Conservation (phyloP, 2,797 vertebrate genomes). For the Tamandua tetradactyla region DNA sequence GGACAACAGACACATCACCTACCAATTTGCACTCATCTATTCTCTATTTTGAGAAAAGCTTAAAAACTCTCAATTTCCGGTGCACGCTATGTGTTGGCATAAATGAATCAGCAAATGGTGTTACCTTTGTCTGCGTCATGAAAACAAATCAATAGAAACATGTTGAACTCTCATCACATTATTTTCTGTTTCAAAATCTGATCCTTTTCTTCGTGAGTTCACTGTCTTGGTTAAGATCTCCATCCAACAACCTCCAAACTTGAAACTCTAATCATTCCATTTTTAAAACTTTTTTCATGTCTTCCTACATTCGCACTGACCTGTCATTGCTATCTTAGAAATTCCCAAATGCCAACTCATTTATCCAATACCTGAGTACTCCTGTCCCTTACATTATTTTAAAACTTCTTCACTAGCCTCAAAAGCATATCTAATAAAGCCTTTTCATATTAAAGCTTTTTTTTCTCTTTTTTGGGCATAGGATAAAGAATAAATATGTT, state of each 20-base stretch:
- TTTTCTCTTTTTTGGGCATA: neutral
- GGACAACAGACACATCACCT: neutral
- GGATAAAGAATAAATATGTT: neutral
- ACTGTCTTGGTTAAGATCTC: neutral
- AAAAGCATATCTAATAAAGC: neutral
- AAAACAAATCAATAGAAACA: neutral
- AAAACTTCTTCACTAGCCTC: neutral
- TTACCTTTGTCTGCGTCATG: neutral
- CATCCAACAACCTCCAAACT: neutral
- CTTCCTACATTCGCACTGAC: neutral
- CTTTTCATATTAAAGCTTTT: neutral
- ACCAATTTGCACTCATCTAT: neutral
- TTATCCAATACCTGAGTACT: neutral
- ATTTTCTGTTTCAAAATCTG: neutral
- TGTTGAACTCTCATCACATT: too few relatives aligned
- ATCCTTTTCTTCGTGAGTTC: neutral
- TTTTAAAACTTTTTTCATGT: neutral
- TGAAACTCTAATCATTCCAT: neutral
- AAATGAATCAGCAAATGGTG: neutral
- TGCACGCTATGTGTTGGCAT: neutral
- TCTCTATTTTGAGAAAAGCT: neutral
- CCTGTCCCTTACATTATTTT: neutral
- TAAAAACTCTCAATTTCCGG: neutral
- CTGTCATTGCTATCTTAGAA: neutral
- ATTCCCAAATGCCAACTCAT: neutral